These are phyloP conservation scores for Coenonympha arcania DNA, from an alignment of 2,888 invertebrate species.

Conservation along the genomic window DNA sequence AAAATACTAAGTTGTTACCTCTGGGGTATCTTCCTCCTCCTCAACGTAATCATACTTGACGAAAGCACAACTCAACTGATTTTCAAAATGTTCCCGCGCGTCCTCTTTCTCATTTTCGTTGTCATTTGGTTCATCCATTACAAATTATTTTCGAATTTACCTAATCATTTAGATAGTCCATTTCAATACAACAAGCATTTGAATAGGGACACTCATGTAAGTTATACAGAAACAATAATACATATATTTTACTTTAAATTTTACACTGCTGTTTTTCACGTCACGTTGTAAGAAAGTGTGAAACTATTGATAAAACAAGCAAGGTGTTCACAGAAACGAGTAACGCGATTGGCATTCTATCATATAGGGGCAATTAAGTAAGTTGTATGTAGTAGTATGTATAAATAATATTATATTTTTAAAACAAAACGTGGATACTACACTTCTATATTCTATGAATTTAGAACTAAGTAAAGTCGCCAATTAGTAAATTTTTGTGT, in stretches of 20 bases:
- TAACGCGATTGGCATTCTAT: conserved; percentile 12
- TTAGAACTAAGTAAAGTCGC: too few species aligned
- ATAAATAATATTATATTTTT: too few species aligned
- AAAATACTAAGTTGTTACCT: conserved; percentile 42
- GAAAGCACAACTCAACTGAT: conserved; percentile 59
- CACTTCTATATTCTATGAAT: too few species aligned
- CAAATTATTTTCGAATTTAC: too few species aligned
- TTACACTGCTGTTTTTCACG: conserved; percentile 7
- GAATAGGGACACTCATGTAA: too few species aligned
- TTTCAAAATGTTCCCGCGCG: conserved; percentile 62
- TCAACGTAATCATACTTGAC: conserved; percentile 54
- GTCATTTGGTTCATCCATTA: conserved; percentile 41
- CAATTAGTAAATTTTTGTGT: too few species aligned
- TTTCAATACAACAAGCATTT: too few species aligned
- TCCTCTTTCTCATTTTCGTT: conserved; percentile 51
- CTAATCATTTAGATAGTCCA: too few species aligned
- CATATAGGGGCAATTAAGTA: conserved; percentile 10
- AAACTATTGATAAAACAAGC: conserved; percentile 65
- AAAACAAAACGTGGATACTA: too few species aligned
- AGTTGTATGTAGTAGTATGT: neutral
- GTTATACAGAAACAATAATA: neutral
- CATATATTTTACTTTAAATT: too few species aligned
- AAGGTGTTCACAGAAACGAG: conserved; percentile 38
- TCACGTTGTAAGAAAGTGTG: conserved; percentile 41
- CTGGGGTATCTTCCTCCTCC: conserved; percentile 57